Evolutionary conservation across 1,140 invertebrate genomes (phyloP), one percentile per base, ranked within the genome.

Genomic region (Lithobius niger): DNA sequence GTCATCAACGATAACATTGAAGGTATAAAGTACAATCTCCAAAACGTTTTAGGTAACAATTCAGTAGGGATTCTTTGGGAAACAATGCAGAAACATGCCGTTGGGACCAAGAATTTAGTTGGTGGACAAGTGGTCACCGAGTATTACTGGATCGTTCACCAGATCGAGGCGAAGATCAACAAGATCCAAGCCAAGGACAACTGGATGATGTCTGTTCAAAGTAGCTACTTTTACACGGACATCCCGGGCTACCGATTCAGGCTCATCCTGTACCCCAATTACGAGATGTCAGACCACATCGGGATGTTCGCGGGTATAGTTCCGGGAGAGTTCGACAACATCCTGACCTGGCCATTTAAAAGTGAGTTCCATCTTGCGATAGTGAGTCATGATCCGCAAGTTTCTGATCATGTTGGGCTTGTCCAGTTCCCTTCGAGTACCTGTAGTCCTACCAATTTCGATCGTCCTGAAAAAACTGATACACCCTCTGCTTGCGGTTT

Each of bases 261-360:
- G 3, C 16, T 50, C 21, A 19, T 50, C 6, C 26, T 50, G 3
- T 24, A 50, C 27, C 48, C 48, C 13, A 27, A 50, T 50, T 50
- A 6, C 19, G 18, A 54, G 42, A 25, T n/a, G 21, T 16, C 42
- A n/a, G 21, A 47, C 3, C 16, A 54, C 4, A 54, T 26, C 6
- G 40, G 28, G 4, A 24, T 45, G 27, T 44, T 16, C n/a, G 21
- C 25, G 6, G 43, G 25, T n/a, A 3, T 26, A 21, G 40, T 26
- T 6, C 42, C 6, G 24, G 40, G 40, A 15, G 27, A 26, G 48
- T 54, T 16, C 16, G 53, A 54, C 42, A 10, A 54, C 10, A 10
- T 21, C 25, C 16, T 54, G 19, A 3, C 53, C 6, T 54, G 53
- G 53, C 48, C 48, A 22, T 50, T 50, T 50, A 50, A 26, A 25